Conservation (phyloP, 1,140 invertebrate genomes). For the Cataglyphis hispanica region DNA sequence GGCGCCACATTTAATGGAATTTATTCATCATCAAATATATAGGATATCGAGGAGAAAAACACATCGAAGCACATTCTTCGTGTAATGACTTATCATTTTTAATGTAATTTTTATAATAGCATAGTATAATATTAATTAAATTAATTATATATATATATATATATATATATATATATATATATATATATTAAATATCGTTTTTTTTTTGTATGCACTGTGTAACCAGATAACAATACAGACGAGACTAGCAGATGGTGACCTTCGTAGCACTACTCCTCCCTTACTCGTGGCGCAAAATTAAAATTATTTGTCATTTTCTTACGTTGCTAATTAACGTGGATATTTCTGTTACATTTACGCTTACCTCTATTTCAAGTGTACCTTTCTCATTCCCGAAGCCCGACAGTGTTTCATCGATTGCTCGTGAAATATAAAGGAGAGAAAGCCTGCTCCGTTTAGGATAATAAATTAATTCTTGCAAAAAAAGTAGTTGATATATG, state of each 20-base stretch:
- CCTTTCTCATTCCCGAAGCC: conserved; percentile 68
- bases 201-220: conserved; percentile 84
- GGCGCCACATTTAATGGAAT: background rate
- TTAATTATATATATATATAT: conserved; percentile 80
- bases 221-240: conserved; percentile 85
- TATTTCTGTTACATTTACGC: conserved; percentile 67
- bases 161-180: conserved; percentile 78
- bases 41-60: background rate
- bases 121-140: conserved; percentile 85
- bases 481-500: background rate
- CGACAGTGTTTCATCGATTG: conserved; percentile 81
- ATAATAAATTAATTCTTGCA: conserved; percentile 34
- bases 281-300: conserved; percentile 80
- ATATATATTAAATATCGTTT: conserved; percentile 83
- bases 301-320: conserved; percentile 77
- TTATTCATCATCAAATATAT: background rate
- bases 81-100: conserved; percentile 82
- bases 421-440: conserved; percentile 73
- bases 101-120: conserved; percentile 85
- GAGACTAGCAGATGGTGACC: conserved; percentile 84
- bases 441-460: conserved; percentile 81
- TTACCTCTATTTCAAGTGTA: conserved; percentile 55
- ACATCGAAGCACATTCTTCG: conserved; percentile 48
- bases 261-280: conserved; percentile 81
- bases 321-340: conserved; percentile 36